Base-by-base conservation (phyloP, 1,140 invertebrate species). In the Dinothrombium tinctorium region DNA sequence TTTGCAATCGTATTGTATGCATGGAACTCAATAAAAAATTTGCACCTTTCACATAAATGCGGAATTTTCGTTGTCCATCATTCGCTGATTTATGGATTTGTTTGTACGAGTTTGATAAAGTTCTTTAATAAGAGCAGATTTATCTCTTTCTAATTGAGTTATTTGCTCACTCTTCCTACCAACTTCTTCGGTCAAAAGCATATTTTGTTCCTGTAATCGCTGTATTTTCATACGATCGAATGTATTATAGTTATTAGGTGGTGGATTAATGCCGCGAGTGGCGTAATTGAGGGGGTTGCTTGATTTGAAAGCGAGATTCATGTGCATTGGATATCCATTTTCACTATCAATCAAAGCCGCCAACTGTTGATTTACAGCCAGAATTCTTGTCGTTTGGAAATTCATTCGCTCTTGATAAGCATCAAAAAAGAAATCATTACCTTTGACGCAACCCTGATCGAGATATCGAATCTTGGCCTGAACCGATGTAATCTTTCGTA, bases 401-500 rank as follows among this genome's bases (percentile, higher is more conserved):
- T 87, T 81, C 20, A 92, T 59, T 41, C 76, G 65, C 54, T 89
- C 82, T 54, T 84, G 78, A 49, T 86, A 76, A 3, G 80, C 72
- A 59, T 89, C 83, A 40, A 77, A 76, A 68, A 78, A 86, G 48
- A 78, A 76, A 51, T 89, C 82, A 62, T 65, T 45, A 11, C 46
- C 44, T 23, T 31, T 19, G 63, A 76, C 69, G 51, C 76, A 72
- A 14, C 50, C 49, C 19, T 68, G 67, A 23, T 73, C 75, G n/a
- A 83, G 68, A 55, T 79, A 76, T 50, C 77, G 74, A 56, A 89
- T 86, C 65, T 86, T 84, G 46, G 89, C 83, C 55, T 86, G 75
- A 11, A 84, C 74, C 37, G 67, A 65, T 15, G 71, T 63, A 31
- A 92, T 68, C 59, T 87, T 81, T 50, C 80, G 76, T 40, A 78